phyloP scores from a whole-genome alignment of 2,797 vertebrate genomes.

The Pseudotriccus pelzelni region DNA sequence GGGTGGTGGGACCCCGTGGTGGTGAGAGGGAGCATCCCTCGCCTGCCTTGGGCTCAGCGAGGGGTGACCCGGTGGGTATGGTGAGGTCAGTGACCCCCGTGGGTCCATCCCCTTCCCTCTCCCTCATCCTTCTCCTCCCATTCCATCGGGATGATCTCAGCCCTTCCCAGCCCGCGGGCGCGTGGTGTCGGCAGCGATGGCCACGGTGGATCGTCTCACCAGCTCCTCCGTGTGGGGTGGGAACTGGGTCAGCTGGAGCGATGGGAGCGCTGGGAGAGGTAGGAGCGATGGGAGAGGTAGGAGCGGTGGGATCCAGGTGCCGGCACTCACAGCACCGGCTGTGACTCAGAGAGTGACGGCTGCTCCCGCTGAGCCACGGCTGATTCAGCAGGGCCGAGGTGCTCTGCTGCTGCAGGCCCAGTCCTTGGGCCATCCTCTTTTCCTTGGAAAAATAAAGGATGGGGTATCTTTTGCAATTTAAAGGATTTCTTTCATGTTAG shows the following conservation, averaged over 20 bases:
- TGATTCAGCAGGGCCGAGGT: conserved; percentile 5
- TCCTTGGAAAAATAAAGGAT: neutral
- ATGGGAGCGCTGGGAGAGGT: neutral
- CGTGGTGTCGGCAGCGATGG: neutral
- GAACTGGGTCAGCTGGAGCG: neutral
- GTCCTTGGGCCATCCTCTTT: neutral
- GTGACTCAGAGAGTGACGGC: conserved; percentile 3
- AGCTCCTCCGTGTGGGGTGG: neutral
- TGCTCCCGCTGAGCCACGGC: neutral
- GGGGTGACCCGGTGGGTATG: neutral
- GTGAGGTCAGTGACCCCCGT: rapidly evolving
- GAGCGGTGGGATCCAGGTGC: neutral
- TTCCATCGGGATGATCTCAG: neutral
- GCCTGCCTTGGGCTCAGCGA: rapidly evolving
- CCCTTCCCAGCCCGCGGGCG: neutral
- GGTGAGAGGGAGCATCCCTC: neutral
- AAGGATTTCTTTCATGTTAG: neutral
- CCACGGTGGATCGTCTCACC: neutral
- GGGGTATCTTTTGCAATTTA: neutral
- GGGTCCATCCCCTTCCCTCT: neutral
- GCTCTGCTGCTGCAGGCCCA: neutral
- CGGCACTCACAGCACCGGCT: neutral
- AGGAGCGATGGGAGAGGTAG: neutral
- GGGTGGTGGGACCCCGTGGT: neutral
- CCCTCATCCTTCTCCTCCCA: neutral